These are phyloP conservation scores for Thaumetopoea pityocampa DNA, from an alignment of 1,140 invertebrate genomes.

Conservation along the genomic window DNA sequence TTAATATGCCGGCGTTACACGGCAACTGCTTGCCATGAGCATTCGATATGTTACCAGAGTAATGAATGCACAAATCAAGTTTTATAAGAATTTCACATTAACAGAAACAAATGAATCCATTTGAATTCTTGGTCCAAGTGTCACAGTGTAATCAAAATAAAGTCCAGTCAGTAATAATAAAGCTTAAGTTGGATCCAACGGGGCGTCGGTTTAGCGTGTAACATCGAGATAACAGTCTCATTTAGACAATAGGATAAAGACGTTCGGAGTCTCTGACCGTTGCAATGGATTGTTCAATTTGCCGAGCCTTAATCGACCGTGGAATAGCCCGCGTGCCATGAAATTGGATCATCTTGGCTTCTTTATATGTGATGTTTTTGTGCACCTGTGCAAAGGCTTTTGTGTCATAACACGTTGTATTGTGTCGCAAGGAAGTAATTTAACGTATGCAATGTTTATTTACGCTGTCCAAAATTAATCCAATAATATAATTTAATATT, in stretches of 20 bases:
- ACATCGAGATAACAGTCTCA: conserved; percentile 39
- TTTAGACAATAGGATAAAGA: conserved; percentile 35
- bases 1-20: too few relatives aligned
- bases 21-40: too few relatives aligned
- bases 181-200: conserved; percentile 9
- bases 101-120: neutral
- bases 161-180: conserved; percentile 20
- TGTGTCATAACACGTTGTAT: conserved; percentile 26
- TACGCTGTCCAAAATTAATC: too few relatives aligned
- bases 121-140: neutral
- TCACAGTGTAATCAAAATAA: conserved; percentile 27
- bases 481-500: too few relatives aligned
- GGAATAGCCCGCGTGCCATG: conserved; percentile 50
- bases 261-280: conserved; percentile 32
- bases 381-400: too few relatives aligned
- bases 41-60: too few relatives aligned
- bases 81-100: too few relatives aligned
- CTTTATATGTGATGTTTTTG: conserved; percentile 26
- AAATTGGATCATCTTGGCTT: conserved; percentile 49
- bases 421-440: conserved; percentile 7
- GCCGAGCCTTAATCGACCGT: conserved; percentile 55
- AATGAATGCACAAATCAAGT: too few relatives aligned
- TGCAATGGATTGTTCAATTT: conserved; percentile 62
- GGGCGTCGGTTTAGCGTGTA: conserved; percentile 5
- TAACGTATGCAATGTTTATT: neutral